phyloP scores from a whole-genome alignment of 2,888 invertebrate genomes.

The Phlogophora meticulosa region DNA sequence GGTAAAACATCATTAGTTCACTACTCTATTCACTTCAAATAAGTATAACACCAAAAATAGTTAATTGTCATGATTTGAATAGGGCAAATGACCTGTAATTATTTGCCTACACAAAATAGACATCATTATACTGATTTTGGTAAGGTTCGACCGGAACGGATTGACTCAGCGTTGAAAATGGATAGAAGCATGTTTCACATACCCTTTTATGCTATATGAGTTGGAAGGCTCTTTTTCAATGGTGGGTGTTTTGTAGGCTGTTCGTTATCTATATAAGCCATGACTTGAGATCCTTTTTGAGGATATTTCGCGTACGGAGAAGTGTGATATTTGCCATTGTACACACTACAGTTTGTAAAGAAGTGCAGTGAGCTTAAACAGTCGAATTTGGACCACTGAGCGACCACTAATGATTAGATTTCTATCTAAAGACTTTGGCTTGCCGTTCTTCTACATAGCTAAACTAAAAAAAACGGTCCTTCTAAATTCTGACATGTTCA shows the following conservation, averaged over 20 bases:
- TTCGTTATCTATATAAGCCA: too few relatives aligned
- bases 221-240: background rate
- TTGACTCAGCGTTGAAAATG: conserved; percentile 9
- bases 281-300: too few relatives aligned
- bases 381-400: too few relatives aligned
- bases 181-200: background rate
- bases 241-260: background rate
- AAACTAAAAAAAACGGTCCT: too few relatives aligned
- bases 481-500: too few relatives aligned
- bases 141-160: conserved; percentile 34
- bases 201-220: background rate
- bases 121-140: conserved; percentile 39
- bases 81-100: conserved; percentile 41
- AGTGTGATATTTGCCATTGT: too few relatives aligned
- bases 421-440: too few relatives aligned
- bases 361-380: too few relatives aligned
- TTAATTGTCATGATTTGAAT: conserved; percentile 11
- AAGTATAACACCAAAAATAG: conserved; percentile 20
- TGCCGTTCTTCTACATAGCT: too few relatives aligned
- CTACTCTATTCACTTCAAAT: conserved; percentile 2
- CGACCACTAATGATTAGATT: background rate
- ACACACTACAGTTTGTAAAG: too few relatives aligned
- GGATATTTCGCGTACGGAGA: too few relatives aligned
- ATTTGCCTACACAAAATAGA: conserved; percentile 39
- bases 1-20: conserved; percentile 7